Evolutionary conservation across 1,140 invertebrate genomes (phyloP).

Genomic region (Pseudomyrmex flavicornis): DNA sequence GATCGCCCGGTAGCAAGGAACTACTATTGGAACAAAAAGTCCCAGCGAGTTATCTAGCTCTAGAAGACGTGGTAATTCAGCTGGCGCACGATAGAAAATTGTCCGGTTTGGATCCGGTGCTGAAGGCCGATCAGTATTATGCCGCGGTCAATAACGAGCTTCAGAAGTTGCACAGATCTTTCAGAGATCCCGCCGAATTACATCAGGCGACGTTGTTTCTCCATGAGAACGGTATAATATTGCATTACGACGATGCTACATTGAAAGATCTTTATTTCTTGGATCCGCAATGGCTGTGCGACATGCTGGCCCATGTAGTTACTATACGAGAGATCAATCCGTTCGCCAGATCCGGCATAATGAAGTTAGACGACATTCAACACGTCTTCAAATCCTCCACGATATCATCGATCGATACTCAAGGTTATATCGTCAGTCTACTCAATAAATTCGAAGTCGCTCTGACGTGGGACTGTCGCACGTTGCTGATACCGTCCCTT

Average conservation of each 20-base stretch:
- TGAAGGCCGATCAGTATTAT: conserved; percentile 94
- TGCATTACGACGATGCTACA: conserved; percentile 98
- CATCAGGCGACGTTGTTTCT: conserved; percentile 98
- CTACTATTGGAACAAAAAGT: conserved; percentile 96
- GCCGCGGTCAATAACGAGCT: conserved; percentile 90
- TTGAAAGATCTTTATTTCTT: conserved; percentile 97
- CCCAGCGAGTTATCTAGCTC: conserved; percentile 96
- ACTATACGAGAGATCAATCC: conserved; percentile 98
- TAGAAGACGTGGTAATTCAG: conserved; percentile 96
- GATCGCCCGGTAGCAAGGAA: conserved; percentile 96
- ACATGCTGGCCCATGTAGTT: conserved; percentile 98
- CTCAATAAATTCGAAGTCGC: conserved; percentile 99
- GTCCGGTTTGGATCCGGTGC: conserved; percentile 92
- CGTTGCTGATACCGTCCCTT: conserved; percentile 96
- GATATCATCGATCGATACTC: conserved; percentile 87
- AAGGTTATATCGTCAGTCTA: conserved; percentile 94
- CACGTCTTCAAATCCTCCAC: conserved; percentile 93
- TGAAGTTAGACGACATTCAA: conserved; percentile 97
- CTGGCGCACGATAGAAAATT: conserved; percentile 90
- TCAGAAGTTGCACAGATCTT: conserved; percentile 89
- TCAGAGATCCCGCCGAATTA: conserved; percentile 95
- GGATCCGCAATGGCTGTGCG: conserved; percentile 99
- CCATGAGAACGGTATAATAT: conserved; percentile 98
- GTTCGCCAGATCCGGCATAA: conserved; percentile 96
- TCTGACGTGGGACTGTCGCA: conserved; percentile 97